Percentiles rank a stretch among this genome's conserved stretches.
phyloP scores from a whole-genome alignment of 1,140 invertebrate genomes.

The Sycobia sp. region DNA sequence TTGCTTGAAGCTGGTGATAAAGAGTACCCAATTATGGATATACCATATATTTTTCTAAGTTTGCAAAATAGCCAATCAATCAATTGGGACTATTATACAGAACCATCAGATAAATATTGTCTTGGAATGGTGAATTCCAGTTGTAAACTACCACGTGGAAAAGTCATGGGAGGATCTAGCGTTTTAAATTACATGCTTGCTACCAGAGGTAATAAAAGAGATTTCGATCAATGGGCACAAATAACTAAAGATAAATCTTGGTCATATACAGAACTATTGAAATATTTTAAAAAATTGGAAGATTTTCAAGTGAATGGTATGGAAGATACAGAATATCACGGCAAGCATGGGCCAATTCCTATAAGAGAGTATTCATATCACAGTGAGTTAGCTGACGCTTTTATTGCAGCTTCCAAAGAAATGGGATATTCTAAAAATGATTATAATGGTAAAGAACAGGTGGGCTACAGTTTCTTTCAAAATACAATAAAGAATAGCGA shows the following conservation, averaged over 20 bases:
- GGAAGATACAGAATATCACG: constrained; percentile 14
- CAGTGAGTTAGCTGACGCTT: not conserved
- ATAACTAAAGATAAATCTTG: constrained; percentile 65
- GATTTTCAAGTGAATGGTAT: not conserved
- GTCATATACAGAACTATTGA: constrained; percentile 65
- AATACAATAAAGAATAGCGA: constrained; percentile 65
- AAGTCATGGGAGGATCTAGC: constrained; percentile 13
- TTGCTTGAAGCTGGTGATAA: constrained; percentile 6
- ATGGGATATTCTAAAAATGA: constrained; percentile 13
- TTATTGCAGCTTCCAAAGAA: constrained; percentile 10
- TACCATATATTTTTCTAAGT: not conserved
- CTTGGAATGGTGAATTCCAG: not conserved
- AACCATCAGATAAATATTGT: constrained; percentile 5
- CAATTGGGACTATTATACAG: constrained; percentile 17
- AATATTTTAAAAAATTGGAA: constrained; percentile 64
- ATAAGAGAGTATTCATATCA: constrained; percentile 24
- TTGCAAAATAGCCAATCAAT: not conserved
- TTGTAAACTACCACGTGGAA: constrained; percentile 6
- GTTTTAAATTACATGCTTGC: constrained; percentile 19
- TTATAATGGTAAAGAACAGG: constrained; percentile 43
- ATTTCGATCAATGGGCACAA: constrained; percentile 62
- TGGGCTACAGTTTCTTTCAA: constrained; percentile 64
- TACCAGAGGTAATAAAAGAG: constrained; percentile 49
- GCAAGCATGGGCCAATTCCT: not conserved
- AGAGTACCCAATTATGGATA: constrained; percentile 1